A percentile compares a stretch with the other conserved stretches of the same genome.
Conservation (phyloP, 2,113 vertebrate genomes). For the Mus spicilegus region DNA sequence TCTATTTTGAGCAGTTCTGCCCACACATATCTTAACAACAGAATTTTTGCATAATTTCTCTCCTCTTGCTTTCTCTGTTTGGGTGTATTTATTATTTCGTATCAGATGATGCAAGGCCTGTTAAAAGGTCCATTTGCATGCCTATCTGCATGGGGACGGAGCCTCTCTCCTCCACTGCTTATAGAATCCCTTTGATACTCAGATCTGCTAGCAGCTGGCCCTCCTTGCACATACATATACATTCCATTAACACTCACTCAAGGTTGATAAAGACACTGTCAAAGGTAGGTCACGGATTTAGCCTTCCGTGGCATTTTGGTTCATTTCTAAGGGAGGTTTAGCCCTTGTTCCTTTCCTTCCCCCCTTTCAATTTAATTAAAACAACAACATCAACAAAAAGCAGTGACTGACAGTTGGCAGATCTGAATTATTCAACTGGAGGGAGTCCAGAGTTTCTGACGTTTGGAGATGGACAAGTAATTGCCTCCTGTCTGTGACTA, state of each 20-base stretch:
- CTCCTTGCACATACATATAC: not conserved
- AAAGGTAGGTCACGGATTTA: conserved; percentile 41
- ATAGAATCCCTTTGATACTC: conserved; percentile 57
- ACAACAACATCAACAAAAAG: conserved; percentile 50
- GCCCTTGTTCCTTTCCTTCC: not conserved
- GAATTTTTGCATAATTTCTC: conserved; percentile 73
- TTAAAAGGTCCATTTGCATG: conserved; percentile 72
- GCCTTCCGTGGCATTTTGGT: conserved; percentile 56
- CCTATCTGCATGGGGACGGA: conserved; percentile 60
- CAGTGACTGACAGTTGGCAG: conserved; percentile 78
- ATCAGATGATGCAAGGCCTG: conserved; percentile 73
- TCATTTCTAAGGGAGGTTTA: conserved; percentile 58
- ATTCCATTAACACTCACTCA: conserved; percentile 44
- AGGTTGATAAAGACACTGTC: conserved; percentile 46
- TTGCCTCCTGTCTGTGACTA: conserved; percentile 80
- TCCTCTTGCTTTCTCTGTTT: conserved; percentile 75
- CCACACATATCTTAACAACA: conserved; percentile 75
- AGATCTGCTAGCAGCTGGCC: conserved; percentile 56
- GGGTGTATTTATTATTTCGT: conserved; percentile 78
- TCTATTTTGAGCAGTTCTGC: conserved; percentile 75
- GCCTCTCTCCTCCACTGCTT: conserved; percentile 61
- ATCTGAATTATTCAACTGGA: conserved; percentile 73
- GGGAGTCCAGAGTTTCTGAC: conserved; percentile 69
- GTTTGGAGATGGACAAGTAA: conserved; percentile 76
- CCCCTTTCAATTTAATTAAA: conserved; percentile 69